Evolutionary conservation across 2,888 invertebrate species (phyloP).

Genomic region (Omphaloscelis lunosa): DNA sequence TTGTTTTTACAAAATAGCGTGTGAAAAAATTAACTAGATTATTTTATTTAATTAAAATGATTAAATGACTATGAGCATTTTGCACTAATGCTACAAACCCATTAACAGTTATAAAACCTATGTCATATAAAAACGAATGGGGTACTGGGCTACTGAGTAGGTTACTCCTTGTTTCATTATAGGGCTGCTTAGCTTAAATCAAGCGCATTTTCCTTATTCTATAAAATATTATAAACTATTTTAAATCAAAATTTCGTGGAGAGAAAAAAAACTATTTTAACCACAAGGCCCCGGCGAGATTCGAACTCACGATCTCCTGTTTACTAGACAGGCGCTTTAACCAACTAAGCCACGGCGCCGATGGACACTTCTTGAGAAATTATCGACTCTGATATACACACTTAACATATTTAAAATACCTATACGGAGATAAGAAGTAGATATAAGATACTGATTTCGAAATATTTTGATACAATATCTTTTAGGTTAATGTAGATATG

Average conservation of each 20-base stretch:
- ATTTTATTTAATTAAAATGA: too few species aligned
- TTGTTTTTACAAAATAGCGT: not conserved
- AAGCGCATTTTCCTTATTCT: not conserved
- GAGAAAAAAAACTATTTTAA: not conserved
- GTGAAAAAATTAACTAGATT: too few species aligned
- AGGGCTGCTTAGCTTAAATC: not conserved
- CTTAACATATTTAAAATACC: not conserved
- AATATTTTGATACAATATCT: not conserved
- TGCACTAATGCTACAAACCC: not conserved
- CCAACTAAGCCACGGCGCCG: conserved; percentile 89
- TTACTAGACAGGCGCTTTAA: conserved; percentile 90
- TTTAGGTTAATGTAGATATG: not conserved
- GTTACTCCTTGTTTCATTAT: not conserved
- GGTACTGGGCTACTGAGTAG: too few species aligned
- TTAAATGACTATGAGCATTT: not conserved
- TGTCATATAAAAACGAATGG: not conserved
- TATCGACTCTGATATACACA: conserved; percentile 3
- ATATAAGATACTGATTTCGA: not conserved
- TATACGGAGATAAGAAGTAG: not conserved
- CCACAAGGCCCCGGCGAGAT: conserved; percentile 87
- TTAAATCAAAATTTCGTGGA: not conserved
- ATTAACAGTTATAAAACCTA: not conserved
- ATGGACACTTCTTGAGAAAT: not conserved
- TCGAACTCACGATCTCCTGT: conserved; percentile 90
- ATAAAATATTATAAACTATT: not conserved